A percentile compares a stretch with the other conserved stretches of the same genome.
phyloP scores from a whole-genome alignment of 2,888 invertebrate genomes.

The Thymelicus lineola region DNA sequence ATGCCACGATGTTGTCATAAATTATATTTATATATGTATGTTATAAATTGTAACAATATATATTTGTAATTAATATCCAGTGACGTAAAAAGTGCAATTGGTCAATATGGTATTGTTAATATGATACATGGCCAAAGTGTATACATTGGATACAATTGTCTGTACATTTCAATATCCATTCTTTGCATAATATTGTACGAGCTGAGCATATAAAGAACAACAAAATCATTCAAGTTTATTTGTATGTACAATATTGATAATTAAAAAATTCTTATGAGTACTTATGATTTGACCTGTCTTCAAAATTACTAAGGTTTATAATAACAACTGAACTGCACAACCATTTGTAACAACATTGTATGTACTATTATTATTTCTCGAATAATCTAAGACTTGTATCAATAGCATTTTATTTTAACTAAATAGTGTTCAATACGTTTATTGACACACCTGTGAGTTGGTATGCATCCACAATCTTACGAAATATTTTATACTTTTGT shows the following conservation, averaged over 20 bases:
- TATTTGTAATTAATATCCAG: background rate
- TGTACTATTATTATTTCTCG: conserved; percentile 13
- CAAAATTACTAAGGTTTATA: background rate
- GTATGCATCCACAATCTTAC: background rate
- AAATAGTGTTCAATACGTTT: background rate
- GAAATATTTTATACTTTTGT: background rate
- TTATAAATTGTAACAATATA: background rate
- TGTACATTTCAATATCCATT: too few relatives aligned
- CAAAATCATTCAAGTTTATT: too few relatives aligned
- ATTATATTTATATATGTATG: conserved; percentile 22
- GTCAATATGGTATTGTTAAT: background rate
- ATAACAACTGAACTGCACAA: background rate
- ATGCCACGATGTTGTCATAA: conserved; percentile 36
- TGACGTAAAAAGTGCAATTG: background rate
- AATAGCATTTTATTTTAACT: conserved; percentile 2
- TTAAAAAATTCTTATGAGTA: too few relatives aligned
- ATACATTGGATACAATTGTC: too few relatives aligned
- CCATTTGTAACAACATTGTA: background rate
- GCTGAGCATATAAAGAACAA: too few relatives aligned
- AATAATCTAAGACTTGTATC: conserved; percentile 21
- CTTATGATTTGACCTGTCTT: background rate
- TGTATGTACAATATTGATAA: too few relatives aligned
- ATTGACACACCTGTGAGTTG: background rate
- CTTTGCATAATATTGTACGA: too few relatives aligned
- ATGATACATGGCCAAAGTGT: too few relatives aligned